Conservation (phyloP, 1,140 invertebrate species). For the Cotesia typhae region DNA sequence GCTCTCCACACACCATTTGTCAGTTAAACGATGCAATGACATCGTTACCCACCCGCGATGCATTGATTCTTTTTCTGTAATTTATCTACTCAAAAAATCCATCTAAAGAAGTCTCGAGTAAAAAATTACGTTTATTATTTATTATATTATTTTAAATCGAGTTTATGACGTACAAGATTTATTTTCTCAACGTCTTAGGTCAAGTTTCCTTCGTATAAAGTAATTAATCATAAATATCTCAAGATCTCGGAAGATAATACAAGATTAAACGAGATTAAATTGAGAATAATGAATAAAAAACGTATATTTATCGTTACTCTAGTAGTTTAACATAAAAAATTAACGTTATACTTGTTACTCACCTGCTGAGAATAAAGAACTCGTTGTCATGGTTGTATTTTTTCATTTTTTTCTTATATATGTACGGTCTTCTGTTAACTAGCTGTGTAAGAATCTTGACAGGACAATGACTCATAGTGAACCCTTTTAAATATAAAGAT, state of each 20-base stretch:
- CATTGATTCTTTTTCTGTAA: constrained; percentile 29
- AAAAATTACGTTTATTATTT: too few relatives aligned
- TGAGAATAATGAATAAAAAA: too few relatives aligned
- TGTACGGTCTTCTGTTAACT: constrained; percentile 18
- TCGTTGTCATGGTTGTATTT: constrained; percentile 49
- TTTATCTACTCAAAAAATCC: too few relatives aligned
- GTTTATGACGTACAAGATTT: too few relatives aligned
- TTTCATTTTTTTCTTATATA: constrained; percentile 29
- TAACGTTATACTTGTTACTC: constrained; percentile 40
- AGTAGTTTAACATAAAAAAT: constrained; percentile 22
- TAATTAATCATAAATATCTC: too few relatives aligned
- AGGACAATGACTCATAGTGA: constrained; percentile 60
- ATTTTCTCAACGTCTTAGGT: too few relatives aligned
- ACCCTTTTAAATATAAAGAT: constrained; percentile 19
- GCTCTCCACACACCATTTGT: constrained; percentile 38
- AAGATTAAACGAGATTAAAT: too few relatives aligned
- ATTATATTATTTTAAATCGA: too few relatives aligned
- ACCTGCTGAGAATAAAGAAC: constrained; percentile 47
- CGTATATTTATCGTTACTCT: too few relatives aligned
- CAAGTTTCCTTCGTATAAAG: too few relatives aligned
- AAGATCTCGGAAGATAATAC: too few relatives aligned
- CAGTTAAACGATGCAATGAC: constrained; percentile 48
- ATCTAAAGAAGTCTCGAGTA: too few relatives aligned
- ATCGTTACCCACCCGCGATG: constrained; percentile 24
- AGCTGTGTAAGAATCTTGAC: constrained; percentile 33